Percentiles rank a stretch among this genome's conserved stretches.
These are phyloP conservation scores for Vombatus ursinus DNA, from an alignment of 2,113 vertebrate genomes.

Conservation along the genomic window DNA sequence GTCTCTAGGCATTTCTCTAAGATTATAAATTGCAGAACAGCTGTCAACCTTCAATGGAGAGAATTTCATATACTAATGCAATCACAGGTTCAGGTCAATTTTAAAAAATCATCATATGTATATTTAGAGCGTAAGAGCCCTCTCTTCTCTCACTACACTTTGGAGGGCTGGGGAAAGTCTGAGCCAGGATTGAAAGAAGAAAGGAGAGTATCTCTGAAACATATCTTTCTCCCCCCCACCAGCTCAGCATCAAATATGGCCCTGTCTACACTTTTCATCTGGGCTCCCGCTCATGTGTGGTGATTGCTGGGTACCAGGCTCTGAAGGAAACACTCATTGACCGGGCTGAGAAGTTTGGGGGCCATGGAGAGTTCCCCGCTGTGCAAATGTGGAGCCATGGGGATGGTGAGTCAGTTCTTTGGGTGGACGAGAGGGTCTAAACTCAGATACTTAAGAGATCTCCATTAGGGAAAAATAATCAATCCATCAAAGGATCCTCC, in stretches of 20 bases:
- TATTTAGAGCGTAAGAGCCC: not conserved
- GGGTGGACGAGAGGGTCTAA: not conserved
- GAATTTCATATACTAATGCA: not conserved
- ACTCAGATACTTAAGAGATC: not conserved
- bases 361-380: conserved; percentile 1
- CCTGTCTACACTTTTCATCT: conserved; percentile 67
- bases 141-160: not conserved
- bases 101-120: no score
- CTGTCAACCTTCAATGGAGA: not conserved
- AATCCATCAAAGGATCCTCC: not conserved
- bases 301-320: conserved; percentile 56
- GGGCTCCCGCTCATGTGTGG: conserved; percentile 60
- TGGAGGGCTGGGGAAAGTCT: not conserved
- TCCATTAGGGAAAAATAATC: not conserved
- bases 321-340: conserved; percentile 69
- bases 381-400: conserved; percentile 54
- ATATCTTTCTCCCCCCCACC: not conserved
- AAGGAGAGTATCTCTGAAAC: not conserved
- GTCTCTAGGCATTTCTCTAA: not conserved
- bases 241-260: conserved; percentile 63
- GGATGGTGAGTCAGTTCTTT: conserved; percentile 28
- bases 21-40: not conserved
- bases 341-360: conserved; percentile 58
- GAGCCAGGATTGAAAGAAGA: not conserved
- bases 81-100: not conserved